Conservation (phyloP, 2,888 invertebrate genomes). For the Vandiemenella viatica region DNA sequence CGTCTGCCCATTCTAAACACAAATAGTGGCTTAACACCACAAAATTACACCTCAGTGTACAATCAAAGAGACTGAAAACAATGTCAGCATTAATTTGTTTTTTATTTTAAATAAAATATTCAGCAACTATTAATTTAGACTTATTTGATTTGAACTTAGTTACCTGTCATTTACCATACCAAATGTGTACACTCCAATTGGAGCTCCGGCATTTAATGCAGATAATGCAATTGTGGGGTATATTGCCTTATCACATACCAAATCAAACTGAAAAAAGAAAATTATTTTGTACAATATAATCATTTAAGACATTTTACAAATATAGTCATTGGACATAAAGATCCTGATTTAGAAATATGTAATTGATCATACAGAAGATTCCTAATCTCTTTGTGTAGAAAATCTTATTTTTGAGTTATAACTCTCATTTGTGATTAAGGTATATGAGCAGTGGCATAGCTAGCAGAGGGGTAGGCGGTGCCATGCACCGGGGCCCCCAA, state of each 20-base stretch:
- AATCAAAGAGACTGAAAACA: neutral
- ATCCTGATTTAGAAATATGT: constrained; percentile 1
- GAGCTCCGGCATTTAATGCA: constrained; percentile 74
- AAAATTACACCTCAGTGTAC: neutral
- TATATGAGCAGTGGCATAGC: too few relatives aligned
- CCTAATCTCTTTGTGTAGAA: too few relatives aligned
- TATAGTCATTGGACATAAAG: too few relatives aligned
- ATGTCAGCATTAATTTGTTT: neutral
- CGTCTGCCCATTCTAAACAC: constrained; percentile 57
- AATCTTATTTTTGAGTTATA: too few relatives aligned
- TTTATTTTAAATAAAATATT: neutral
- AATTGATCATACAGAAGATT: constrained; percentile 12
- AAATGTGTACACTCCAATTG: constrained; percentile 78
- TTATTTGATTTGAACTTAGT: constrained; percentile 10
- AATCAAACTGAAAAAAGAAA: constrained; percentile 54
- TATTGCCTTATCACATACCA: constrained; percentile 74
- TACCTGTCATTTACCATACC: constrained; percentile 67
- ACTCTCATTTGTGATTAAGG: too few relatives aligned
- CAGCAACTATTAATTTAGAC: neutral
- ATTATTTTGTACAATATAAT: too few relatives aligned
- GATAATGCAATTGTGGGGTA: constrained; percentile 78
- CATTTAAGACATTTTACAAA: too few relatives aligned
- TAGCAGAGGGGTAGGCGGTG: too few relatives aligned
- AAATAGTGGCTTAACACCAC: neutral
- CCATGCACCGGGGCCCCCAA: too few relatives aligned